Conservation (phyloP, 2,113 vertebrate species). For the Gymnarchus niloticus region DNA sequence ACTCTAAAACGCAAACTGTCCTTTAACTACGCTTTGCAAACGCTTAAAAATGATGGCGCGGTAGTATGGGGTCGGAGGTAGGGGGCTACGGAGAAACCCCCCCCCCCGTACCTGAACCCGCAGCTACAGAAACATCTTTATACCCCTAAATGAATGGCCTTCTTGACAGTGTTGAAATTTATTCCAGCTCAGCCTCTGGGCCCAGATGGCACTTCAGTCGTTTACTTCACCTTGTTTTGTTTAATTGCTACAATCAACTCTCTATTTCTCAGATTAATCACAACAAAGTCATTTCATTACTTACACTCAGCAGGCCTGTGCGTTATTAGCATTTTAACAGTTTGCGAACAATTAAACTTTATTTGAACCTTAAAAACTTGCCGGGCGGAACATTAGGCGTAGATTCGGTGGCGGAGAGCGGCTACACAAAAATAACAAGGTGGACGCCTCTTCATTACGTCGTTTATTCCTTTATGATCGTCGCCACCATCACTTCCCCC, state of each 20-base stretch:
- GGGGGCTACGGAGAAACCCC: neutral
- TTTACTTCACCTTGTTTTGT: slow-evolving; percentile 99
- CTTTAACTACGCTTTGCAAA: neutral
- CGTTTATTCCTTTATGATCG: slow-evolving; percentile 66
- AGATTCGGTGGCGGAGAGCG: slow-evolving; percentile 64
- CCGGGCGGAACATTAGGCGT: slow-evolving; percentile 78
- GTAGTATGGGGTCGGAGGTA: neutral
- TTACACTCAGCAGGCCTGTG: slow-evolving; percentile 70
- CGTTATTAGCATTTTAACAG: slow-evolving; percentile 85
- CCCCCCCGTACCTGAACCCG: slow-evolving; percentile 26
- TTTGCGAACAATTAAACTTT: slow-evolving; percentile 86
- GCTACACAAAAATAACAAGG: slow-evolving; percentile 54
- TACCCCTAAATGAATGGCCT: slow-evolving; percentile 84
- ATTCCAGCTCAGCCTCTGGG: slow-evolving; percentile 78
- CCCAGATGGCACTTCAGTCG: slow-evolving; percentile 95
- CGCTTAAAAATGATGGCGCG: neutral
- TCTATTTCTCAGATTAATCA: slow-evolving; percentile 99
- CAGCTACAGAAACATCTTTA: slow-evolving; percentile 68
- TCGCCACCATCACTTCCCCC: slow-evolving; percentile 54
- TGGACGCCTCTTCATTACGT: slow-evolving; percentile 63
- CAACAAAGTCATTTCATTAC: slow-evolving; percentile 96
- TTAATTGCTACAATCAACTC: slow-evolving; percentile 99
- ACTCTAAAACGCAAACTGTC: neutral
- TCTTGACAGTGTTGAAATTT: slow-evolving; percentile 85
- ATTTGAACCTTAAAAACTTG: slow-evolving; percentile 85